Evolutionary conservation across 2,113 vertebrate species (phyloP).

Genomic region (Cyrtonyx montezumae): DNA sequence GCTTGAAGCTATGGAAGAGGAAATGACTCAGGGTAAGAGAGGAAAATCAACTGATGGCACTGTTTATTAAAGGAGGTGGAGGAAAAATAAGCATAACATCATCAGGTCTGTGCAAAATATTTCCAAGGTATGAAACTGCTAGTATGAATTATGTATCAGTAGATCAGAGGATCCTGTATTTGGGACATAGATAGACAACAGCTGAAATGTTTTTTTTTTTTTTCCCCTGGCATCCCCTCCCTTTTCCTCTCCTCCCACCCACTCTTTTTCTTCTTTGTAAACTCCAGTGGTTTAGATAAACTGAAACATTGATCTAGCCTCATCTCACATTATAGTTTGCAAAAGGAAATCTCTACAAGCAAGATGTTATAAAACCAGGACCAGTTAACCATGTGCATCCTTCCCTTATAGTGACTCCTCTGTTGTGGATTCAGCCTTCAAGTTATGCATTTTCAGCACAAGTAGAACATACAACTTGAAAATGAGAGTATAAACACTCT

Average conservation of each 20-base stretch:
- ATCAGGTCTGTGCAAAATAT: neutral
- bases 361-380: constrained; percentile 9
- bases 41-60: constrained; percentile 52
- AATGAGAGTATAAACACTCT: constrained; percentile 3
- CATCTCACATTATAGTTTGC: neutral
- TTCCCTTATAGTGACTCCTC: neutral
- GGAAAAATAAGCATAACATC: neutral
- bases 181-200: neutral
- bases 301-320: neutral
- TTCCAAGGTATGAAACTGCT: neutral
- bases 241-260: constrained; percentile 32
- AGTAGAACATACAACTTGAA: neutral
- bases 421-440: neutral
- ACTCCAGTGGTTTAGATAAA: constrained; percentile 25
- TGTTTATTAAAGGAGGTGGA: constrained; percentile 57
- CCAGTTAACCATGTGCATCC: neutral
- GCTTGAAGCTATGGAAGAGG: constrained; percentile 35
- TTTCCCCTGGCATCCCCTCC: neutral
- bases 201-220: neutral
- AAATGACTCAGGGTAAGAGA: constrained; percentile 63
- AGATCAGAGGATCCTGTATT: neutral
- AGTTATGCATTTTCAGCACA: neutral
- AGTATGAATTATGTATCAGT: neutral
- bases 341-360: constrained; percentile 41
- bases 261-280: constrained; percentile 42